Conservation (phyloP, 2,797 vertebrate species). For the Sciaenops ocellatus region DNA sequence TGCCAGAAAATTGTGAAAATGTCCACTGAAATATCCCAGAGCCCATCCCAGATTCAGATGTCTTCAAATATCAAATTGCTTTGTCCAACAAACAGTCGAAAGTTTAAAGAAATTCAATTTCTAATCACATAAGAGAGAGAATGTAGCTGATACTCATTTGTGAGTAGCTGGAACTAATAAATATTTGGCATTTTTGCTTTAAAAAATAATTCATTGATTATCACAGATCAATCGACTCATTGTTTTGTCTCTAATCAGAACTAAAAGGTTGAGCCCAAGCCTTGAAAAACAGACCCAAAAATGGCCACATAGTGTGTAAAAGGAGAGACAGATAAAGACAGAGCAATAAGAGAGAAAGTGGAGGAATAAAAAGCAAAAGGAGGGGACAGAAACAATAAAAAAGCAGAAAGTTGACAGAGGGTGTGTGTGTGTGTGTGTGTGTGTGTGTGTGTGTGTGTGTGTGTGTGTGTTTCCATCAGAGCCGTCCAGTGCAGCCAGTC, state of each 20-base stretch:
- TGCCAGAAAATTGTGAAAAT: slow-evolving; percentile 2
- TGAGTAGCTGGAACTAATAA: not conserved
- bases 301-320: not conserved
- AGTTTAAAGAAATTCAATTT: not conserved
- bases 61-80: not conserved
- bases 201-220: too few species aligned
- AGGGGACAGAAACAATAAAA: slow-evolving; percentile 36
- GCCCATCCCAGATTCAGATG: not conserved
- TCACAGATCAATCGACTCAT: not conserved
- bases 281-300: not conserved
- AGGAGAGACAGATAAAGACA: not conserved
- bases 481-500: slow-evolving; percentile 50
- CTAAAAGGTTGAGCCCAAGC: too few species aligned
- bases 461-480: slow-evolving; percentile 54
- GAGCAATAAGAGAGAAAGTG: slow-evolving; percentile 11
- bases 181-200: too few species aligned
- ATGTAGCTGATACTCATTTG: not conserved
- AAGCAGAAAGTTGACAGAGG: slow-evolving; percentile 23
- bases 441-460: too few species aligned
- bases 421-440: slow-evolving; percentile 21
- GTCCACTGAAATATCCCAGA: not conserved
- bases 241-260: not conserved
- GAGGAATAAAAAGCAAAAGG: slow-evolving; percentile 14
- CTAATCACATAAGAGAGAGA: not conserved
- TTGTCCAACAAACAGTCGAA: not conserved